Evolutionary conservation across 2,888 invertebrate genomes (phyloP).

Genomic region (Papilio protenor): DNA sequence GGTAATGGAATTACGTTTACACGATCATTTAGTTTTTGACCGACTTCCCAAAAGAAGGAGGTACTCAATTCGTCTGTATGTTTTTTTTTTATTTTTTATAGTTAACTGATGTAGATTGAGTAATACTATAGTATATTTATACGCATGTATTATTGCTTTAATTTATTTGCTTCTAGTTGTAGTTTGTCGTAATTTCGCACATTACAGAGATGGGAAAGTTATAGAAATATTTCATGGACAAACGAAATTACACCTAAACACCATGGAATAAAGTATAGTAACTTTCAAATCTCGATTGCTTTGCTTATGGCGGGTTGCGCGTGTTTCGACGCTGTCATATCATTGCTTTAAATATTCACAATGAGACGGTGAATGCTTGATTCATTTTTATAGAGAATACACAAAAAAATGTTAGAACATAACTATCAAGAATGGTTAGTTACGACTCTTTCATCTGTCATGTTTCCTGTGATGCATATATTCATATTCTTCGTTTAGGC

Average conservation of each 20-base stretch:
- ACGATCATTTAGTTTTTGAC: neutral
- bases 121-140: neutral
- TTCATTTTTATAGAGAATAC: neutral
- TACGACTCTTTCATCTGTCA: neutral
- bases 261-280: neutral
- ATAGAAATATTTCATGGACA: neutral
- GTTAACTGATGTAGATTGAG: neutral
- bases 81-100: too few relatives aligned
- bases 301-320: conserved; percentile 40
- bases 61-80: too few relatives aligned
- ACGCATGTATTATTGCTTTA: neutral
- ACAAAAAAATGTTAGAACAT: neutral
- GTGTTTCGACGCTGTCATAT: conserved; percentile 51
- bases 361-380: neutral
- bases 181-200: neutral
- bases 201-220: neutral
- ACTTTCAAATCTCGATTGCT: conserved; percentile 9
- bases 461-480: neutral
- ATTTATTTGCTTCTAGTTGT: neutral
- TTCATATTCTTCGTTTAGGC: neutral
- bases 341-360: conserved; percentile 32
- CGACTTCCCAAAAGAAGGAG: too few relatives aligned
- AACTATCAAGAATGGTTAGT: conserved; percentile 6
- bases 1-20: neutral
- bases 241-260: neutral